Evolutionary conservation across 2,888 invertebrate genomes (phyloP), one percentile per base, ranked within the genome.

Genomic region (Petrolisthes manimaculis): DNA sequence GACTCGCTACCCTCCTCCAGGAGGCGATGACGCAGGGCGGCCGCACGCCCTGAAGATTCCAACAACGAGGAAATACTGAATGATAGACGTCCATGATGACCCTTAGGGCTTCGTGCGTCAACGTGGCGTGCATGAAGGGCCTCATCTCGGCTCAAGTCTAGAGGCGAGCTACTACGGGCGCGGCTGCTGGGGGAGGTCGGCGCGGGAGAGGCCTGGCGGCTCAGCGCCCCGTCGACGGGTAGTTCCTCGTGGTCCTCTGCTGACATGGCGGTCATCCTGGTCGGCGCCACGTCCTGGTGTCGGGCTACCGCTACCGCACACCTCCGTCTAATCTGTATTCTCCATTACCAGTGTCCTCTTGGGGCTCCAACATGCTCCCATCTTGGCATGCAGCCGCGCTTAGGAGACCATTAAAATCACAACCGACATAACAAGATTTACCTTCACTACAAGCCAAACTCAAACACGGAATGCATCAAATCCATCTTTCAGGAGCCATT

Each of bases 21-120:
- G n/a, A 88, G 88, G 54, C 84, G 79, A 81, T 88, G 84, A 14
- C 88, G 80, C 24, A 84, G 81, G 82, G 84, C 87, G 71, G 89
- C 83, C 61, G 87, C 87, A 61, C 83, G 83, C 77, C 87, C 81
- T 74, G 84, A 83, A 18, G 86, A 86, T n/a, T 89, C 90, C 80
- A 90, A 75, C 21, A 90, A 86, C 51, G 90, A 90, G 21, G 90
- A 90, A 21, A 90, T 90, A 74, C 90, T 90, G 89, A 90, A 90
- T 53, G 90, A 89, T 24, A 90, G 85, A 12, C 87, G 78, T 14
- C 84, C 86, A 69, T 89, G 83, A 37, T 84, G 84, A 12, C 80
- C 81, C 69, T 88, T 88, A 21, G 88, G 88, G n/a, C 88, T 88
- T 61, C 88, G 88, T 56, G 81, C 75, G 84, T 84, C 88, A 3